Conservation (phyloP, 2,113 vertebrate species). For the Progne subis region DNA sequence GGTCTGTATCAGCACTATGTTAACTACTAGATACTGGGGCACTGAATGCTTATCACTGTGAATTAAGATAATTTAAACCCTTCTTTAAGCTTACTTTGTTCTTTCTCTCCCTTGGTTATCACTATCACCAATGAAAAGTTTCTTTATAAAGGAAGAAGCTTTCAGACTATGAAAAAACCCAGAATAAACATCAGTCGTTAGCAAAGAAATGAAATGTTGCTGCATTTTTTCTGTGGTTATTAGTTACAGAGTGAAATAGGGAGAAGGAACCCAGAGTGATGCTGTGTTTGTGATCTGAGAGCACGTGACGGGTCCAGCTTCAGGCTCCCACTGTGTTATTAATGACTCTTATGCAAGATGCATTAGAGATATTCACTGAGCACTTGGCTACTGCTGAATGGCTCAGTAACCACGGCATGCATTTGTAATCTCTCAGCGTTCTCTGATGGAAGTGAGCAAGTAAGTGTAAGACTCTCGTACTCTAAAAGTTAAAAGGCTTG, state of each 20-base stretch:
- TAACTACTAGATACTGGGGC: not conserved
- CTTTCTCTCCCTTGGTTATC: not conserved
- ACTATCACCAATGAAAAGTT: not conserved
- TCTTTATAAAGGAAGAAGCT: not conserved
- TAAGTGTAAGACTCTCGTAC: not conserved
- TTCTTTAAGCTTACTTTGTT: not conserved
- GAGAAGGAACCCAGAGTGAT: not conserved
- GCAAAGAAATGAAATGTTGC: not conserved
- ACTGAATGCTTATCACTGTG: not conserved
- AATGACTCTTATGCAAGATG: conserved; percentile 37
- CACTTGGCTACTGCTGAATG: conserved; percentile 24
- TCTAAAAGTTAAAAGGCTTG: not conserved
- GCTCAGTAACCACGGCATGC: conserved; percentile 14
- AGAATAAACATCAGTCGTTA: not conserved
- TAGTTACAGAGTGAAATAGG: not conserved
- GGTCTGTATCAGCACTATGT: not conserved
- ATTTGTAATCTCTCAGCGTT: not conserved
- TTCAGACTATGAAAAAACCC: not conserved
- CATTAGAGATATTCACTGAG: conserved; percentile 5
- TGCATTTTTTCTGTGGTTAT: not conserved
- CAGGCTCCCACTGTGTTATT: conserved; percentile 2
- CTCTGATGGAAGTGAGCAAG: not conserved
- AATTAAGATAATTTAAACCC: not conserved
- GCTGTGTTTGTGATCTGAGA: not conserved
- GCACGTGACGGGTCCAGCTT: not conserved